Percentiles rank a stretch among this genome's conserved stretches.
phyloP scores from a whole-genome alignment of 2,113 vertebrate genomes.

The Coregonus clupeaformis region DNA sequence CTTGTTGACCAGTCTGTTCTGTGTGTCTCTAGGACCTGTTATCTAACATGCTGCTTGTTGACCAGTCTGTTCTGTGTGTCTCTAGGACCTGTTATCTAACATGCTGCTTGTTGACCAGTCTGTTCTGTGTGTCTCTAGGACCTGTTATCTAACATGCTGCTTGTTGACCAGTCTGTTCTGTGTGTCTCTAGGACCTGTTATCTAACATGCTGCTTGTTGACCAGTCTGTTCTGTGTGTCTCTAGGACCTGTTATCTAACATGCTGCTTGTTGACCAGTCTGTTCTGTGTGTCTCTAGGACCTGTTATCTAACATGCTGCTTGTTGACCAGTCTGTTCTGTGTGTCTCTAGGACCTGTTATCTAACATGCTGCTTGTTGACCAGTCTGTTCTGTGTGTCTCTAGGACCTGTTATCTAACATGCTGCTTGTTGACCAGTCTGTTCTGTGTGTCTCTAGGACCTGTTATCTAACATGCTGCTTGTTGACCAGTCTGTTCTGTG shows the following conservation, averaged over 20 bases:
- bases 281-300: not conserved
- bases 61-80: conserved; percentile 4
- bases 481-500: conserved; percentile 70
- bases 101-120: conserved; percentile 91
- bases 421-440: too few species aligned
- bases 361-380: conserved; percentile 96
- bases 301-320: too few species aligned
- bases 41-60: too few species aligned
- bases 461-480: conserved; percentile 95
- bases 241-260: too few species aligned
- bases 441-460: conserved; percentile 75
- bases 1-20: conserved; percentile 78
- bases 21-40: too few species aligned
- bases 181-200: conserved; percentile 83
- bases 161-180: not conserved
- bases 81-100: conserved; percentile 91
- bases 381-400: too few species aligned
- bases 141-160: too few species aligned
- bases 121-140: too few species aligned
- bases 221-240: too few species aligned
- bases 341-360: conserved; percentile 85
- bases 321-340: not conserved
- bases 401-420: too few species aligned
- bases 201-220: conserved; percentile 98
- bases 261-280: too few species aligned